Evolutionary conservation across 2,797 vertebrate genomes (phyloP).

Genomic region (Loriculus beryllinus): DNA sequence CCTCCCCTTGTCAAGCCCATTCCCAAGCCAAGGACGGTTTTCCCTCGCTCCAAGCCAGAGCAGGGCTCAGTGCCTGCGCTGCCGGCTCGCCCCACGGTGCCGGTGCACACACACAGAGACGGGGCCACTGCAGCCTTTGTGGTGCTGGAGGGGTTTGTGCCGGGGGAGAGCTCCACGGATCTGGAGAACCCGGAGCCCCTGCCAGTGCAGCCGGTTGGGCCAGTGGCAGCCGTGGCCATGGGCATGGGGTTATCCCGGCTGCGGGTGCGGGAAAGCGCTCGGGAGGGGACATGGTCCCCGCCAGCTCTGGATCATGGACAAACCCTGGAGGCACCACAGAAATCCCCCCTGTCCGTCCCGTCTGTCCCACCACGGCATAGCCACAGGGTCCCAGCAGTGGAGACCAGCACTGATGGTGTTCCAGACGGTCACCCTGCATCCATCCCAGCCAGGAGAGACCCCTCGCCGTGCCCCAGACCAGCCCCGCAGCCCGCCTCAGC

Average conservation of each 20-base stretch:
- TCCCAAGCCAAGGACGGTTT: constrained; percentile 92
- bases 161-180: constrained; percentile 56
- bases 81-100: not conserved
- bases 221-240: not conserved
- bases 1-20: constrained; percentile 76
- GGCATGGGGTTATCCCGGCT: not conserved
- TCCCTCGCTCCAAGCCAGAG: constrained; percentile 71
- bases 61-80: not conserved
- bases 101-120: constrained; percentile 36
- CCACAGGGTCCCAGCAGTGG: not conserved
- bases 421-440: accelerated
- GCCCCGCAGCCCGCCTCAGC: not conserved
- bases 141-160: constrained; percentile 68
- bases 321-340: constrained; percentile 1
- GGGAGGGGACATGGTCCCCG: not conserved
- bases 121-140: constrained; percentile 58
- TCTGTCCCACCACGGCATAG: constrained; percentile 76
- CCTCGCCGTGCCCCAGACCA: not conserved
- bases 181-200: not conserved
- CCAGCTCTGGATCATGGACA: constrained; percentile 9
- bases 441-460: not conserved
- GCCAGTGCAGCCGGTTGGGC: not conserved
- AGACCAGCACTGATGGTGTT: not conserved
- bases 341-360: constrained; percentile 7
- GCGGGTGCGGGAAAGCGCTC: not conserved